Conservation (phyloP, 2,888 invertebrate genomes). For the Diarsia dahlii region DNA sequence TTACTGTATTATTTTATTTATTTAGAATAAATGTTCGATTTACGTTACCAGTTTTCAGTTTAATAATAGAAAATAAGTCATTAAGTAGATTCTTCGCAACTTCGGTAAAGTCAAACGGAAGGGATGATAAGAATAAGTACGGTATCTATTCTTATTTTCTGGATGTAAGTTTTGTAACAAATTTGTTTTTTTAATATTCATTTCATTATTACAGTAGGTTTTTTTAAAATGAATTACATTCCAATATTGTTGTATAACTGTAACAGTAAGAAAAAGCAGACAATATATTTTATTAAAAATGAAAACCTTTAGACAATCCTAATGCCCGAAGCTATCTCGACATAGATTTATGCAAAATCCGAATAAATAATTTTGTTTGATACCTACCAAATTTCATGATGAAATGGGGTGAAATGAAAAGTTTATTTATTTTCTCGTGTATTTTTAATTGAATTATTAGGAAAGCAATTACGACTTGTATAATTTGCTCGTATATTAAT, state of each 20-base stretch:
- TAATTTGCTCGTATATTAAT: constrained; percentile 2
- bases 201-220: not conserved
- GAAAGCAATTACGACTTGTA: not conserved
- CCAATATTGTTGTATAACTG: constrained; percentile 5
- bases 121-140: not conserved
- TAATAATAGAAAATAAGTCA: not conserved
- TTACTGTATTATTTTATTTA: not conserved
- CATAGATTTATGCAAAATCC: not conserved
- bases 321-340: too few relatives aligned
- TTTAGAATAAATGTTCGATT: not conserved
- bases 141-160: not conserved
- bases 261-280: too few relatives aligned
- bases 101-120: not conserved
- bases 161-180: not conserved
- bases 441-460: too few relatives aligned
- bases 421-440: not conserved
- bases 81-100: not conserved
- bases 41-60: not conserved
- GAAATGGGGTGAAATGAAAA: too few relatives aligned
- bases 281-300: too few relatives aligned
- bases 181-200: too few relatives aligned
- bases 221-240: not conserved
- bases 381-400: not conserved
- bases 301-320: not conserved
- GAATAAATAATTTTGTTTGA: not conserved